These are phyloP conservation scores for Patella pellucida DNA, from an alignment of 2,888 invertebrate species.

Conservation along the genomic window DNA sequence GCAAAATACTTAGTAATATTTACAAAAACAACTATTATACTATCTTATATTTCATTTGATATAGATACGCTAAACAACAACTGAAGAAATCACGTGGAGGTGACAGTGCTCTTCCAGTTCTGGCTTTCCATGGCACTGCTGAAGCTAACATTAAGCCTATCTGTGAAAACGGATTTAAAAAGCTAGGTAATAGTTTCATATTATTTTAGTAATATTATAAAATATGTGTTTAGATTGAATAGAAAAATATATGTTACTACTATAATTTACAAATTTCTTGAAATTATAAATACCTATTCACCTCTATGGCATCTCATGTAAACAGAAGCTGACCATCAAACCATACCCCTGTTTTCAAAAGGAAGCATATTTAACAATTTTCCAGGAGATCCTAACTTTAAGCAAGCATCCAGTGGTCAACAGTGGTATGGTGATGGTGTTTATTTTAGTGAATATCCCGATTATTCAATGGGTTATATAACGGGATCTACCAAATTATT, in stretches of 20 bases:
- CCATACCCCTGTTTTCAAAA: too few species aligned
- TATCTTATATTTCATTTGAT: constrained; percentile 8
- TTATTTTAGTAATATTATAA: too few species aligned
- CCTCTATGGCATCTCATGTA: too few species aligned
- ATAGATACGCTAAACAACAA: constrained; percentile 50
- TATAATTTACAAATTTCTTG: too few species aligned
- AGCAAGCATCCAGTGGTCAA: background rate
- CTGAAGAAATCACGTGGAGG: constrained; percentile 53
- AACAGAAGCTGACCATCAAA: too few species aligned
- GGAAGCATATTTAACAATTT: too few species aligned
- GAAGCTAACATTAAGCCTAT: constrained; percentile 53
- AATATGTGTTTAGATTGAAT: too few species aligned
- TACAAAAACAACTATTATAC: background rate
- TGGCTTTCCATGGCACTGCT: constrained; percentile 63
- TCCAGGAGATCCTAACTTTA: background rate
- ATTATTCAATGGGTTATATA: constrained; percentile 36
- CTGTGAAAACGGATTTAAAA: constrained; percentile 57
- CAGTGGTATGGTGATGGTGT: constrained; percentile 32
- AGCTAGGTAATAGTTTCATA: constrained; percentile 44
- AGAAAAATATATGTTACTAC: too few species aligned
- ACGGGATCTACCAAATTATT: constrained; percentile 21
- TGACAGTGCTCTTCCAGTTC: constrained; percentile 55
- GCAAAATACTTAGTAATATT: background rate
- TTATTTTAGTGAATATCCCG: constrained; percentile 37
- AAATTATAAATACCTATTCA: too few species aligned